A percentile compares a stretch with the other conserved stretches of the same genome.
These are phyloP conservation scores for Psammodynastes pulverulentus DNA, from an alignment of 2,113 vertebrate genomes.

Conservation along the genomic window DNA sequence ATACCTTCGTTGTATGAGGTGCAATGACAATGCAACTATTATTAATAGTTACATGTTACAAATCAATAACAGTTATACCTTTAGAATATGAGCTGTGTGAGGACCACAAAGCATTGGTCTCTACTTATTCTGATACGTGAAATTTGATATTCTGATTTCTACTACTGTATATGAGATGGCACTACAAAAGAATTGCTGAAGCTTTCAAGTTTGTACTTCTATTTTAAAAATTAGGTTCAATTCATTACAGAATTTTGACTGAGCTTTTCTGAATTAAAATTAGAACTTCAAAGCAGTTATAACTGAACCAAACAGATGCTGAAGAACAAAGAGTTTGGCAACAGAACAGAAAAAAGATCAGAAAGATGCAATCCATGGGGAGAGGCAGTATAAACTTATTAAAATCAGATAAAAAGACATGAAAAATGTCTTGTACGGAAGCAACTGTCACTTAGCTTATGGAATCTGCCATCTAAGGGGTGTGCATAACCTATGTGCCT, in stretches of 20 bases:
- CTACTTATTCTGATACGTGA: background rate
- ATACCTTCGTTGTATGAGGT: too few relatives aligned
- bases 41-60: background rate
- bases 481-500: too few relatives aligned
- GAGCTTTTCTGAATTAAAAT: constrained; percentile 34
- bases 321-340: constrained; percentile 7
- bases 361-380: background rate
- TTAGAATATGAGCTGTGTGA: background rate
- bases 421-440: background rate
- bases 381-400: constrained; percentile 5
- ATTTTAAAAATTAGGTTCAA: constrained; percentile 20
- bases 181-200: background rate
- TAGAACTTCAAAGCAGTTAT: constrained; percentile 13
- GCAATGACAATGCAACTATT: too few relatives aligned
- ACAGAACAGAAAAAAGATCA: background rate
- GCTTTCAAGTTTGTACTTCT: constrained; percentile 35
- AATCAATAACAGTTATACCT: background rate
- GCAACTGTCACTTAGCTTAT: background rate
- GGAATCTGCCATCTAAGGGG: background rate
- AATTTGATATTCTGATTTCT: constrained; percentile 9
- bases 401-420: constrained; percentile 3
- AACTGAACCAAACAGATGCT: constrained; percentile 24
- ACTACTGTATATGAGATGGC: background rate
- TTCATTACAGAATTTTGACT: constrained; percentile 9
- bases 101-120: background rate